Percentiles rank a stretch among this genome's conserved stretches.
These are phyloP conservation scores for Tortrix viridana DNA, from an alignment of 2,888 invertebrate species.

Conservation along the genomic window DNA sequence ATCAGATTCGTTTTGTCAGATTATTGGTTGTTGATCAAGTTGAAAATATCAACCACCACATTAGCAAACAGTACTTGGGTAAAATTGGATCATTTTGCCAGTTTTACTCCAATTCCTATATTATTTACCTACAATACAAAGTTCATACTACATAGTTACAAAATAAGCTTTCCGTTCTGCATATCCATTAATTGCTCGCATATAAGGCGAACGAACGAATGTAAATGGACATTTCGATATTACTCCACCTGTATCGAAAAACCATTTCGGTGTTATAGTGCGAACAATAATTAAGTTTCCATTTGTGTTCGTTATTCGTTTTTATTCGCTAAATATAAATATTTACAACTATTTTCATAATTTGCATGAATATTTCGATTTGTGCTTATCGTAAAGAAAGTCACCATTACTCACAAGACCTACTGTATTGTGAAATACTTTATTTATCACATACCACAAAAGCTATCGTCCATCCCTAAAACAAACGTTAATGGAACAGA, in stretches of 20 bases:
- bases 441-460: constrained; percentile 39
- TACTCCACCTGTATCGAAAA: constrained; percentile 43
- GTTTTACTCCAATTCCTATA: too few relatives aligned
- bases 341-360: too few relatives aligned
- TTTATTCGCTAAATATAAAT: too few relatives aligned
- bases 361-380: background rate
- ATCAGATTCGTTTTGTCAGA: too few relatives aligned
- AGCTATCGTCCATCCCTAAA: constrained; percentile 53
- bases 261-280: constrained; percentile 45
- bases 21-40: too few relatives aligned
- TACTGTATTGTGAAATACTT: background rate
- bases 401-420: too few relatives aligned
- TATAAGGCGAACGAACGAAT: constrained; percentile 41
- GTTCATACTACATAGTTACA: background rate
- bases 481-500: constrained; percentile 74
- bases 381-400: too few relatives aligned
- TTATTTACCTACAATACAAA: too few relatives aligned
- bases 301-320: background rate
- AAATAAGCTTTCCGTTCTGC: constrained; percentile 37
- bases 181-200: constrained; percentile 41
- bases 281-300: constrained; percentile 35
- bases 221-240: constrained; percentile 43
- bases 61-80: too few relatives aligned
- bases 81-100: too few relatives aligned
- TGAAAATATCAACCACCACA: too few relatives aligned